Percentiles rank a stretch among this genome's conserved stretches.
phyloP scores from a whole-genome alignment of 35 echinoderm and acorn worm species.

The Hemicentrotus pulcherrimus region DNA sequence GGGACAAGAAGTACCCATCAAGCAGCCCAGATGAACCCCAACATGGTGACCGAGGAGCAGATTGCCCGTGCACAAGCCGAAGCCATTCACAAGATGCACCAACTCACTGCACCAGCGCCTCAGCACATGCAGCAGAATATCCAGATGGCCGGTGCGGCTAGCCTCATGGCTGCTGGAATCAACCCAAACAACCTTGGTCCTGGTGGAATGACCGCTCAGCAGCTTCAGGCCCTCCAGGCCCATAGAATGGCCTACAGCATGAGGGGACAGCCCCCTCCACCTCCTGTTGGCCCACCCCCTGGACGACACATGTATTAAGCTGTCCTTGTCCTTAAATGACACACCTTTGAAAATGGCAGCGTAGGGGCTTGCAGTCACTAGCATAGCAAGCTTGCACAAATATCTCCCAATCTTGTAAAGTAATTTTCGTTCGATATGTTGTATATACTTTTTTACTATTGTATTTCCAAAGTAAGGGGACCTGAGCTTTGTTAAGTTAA shows the following conservation, averaged over 20 bases:
- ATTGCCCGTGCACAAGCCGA: constrained; percentile 35
- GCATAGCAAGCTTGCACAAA: neutral
- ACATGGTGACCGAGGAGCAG: neutral
- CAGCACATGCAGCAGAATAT: constrained; percentile 23
- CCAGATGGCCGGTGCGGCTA: constrained; percentile 43
- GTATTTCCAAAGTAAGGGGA: neutral
- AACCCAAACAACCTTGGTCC: neutral
- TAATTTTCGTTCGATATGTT: neutral
- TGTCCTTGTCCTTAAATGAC: neutral
- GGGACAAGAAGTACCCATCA: neutral
- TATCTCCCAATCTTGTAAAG: neutral
- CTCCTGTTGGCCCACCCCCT: constrained; percentile 26
- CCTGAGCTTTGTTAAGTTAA: neutral
- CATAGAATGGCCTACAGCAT: constrained; percentile 36
- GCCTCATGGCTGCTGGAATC: constrained; percentile 27
- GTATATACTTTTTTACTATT: neutral
- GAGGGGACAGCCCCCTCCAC: constrained; percentile 37
- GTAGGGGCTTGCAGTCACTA: neutral
- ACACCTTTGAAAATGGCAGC: neutral
- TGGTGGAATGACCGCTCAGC: constrained; percentile 15
- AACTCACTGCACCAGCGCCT: neutral
- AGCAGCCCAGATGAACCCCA: neutral
- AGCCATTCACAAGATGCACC: constrained; percentile 24
- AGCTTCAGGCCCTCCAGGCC: constrained; percentile 29
- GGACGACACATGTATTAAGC: neutral